phyloP scores from a whole-genome alignment of 2,888 invertebrate genomes.

The Leucophenga montana region DNA sequence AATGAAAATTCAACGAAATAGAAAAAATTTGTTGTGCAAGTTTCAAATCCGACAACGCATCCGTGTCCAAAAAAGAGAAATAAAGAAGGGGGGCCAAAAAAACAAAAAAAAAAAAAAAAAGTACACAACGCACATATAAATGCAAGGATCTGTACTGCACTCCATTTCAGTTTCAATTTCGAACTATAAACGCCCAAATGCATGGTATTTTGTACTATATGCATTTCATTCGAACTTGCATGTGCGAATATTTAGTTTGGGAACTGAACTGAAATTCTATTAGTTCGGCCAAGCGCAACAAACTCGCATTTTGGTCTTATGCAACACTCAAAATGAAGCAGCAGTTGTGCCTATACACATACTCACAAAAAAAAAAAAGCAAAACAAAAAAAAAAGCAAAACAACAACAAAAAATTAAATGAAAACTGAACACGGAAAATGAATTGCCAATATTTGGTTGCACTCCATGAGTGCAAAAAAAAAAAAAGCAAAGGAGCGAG shows the following conservation, averaged over 20 bases:
- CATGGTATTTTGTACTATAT: constrained; percentile 8
- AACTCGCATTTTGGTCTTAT: not conserved
- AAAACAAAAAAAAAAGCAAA: too few species aligned
- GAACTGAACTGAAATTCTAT: constrained; percentile 14
- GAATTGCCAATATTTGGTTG: constrained; percentile 54
- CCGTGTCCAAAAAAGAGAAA: too few species aligned
- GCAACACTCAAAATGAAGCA: too few species aligned
- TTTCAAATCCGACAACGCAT: constrained; percentile 3
- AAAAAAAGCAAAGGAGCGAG: constrained; percentile 26
- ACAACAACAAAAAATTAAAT: too few species aligned
- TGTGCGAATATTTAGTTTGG: constrained; percentile 43
- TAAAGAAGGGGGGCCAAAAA: too few species aligned
- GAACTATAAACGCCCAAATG: not conserved
- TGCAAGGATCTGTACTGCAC: not conserved
- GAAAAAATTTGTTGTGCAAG: constrained; percentile 8
- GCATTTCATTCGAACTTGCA: not conserved
- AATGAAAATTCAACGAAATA: not conserved
- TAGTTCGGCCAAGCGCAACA: not conserved
- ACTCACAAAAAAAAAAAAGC: too few species aligned
- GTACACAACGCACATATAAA: not conserved
- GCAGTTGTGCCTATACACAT: too few species aligned
- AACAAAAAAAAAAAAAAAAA: not conserved
- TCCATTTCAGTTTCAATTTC: too few species aligned
- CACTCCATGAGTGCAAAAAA: constrained; percentile 28
- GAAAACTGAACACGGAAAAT: constrained; percentile 47